Base-by-base conservation (phyloP, 1,140 invertebrate species). In the Leptoteleia sp. region DNA sequence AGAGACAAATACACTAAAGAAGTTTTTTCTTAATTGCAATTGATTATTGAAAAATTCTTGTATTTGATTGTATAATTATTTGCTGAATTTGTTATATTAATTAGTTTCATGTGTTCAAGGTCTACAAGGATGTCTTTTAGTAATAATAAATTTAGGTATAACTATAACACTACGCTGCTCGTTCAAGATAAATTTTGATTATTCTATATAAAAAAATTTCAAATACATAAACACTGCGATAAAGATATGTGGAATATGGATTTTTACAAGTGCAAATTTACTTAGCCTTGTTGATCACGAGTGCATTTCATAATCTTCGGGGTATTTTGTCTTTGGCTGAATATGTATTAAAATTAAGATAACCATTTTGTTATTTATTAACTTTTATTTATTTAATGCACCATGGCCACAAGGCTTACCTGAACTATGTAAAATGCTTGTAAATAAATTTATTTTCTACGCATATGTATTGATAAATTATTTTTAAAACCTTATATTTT, bases 371-470 rank as follows among this genome's bases (percentile, higher is more conserved):
- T 43, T 70, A 70, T 61, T 71, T 71, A 71, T 65, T 64, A 72
- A 55, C 5, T n/a, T 47, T 19, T 65, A 71, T 65, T 77, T 65
- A 65, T 71, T 61, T 38, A 81, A 81, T 76, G 80, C 80, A 79
- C 67, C 54, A 76, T 81, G 80, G 80, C 80, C 80, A 79, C 76
- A 76, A 76, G 76, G 80, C 76, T 61, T 55, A 54, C 7, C 50
- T 25, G n/a, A 67, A 45, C 48, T 48, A 17, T 73, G 57, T 64
- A 50, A 68, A 68, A 61, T 72, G 67, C 76, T 68, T 79, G 79
- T 79, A 64, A 79, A 81, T 81, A 81, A 76, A 79, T 62, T 76
- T 40, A 68, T 48, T 76, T 76, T 76, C 47, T 73, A 80, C 62
- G 55, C 3, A 22, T 15, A n/a, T 37, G 27, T 33, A 19, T 29